These are phyloP conservation scores for Zapornia atra DNA, from an alignment of 2,113 vertebrate genomes.

Conservation along the genomic window DNA sequence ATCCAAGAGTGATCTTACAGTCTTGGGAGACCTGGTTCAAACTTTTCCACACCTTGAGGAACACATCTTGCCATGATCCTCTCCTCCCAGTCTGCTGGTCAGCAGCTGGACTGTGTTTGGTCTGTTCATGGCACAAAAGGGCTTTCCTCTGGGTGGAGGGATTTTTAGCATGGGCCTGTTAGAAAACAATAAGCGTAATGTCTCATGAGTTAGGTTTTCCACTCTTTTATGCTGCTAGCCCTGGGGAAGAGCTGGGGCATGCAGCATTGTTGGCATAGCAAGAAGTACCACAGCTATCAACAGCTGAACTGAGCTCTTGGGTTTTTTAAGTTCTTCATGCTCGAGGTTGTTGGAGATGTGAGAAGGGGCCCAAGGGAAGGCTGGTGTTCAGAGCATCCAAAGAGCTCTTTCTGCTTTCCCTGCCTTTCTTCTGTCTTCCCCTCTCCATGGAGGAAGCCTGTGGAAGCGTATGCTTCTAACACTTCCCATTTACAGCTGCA, in stretches of 20 bases:
- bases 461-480: not conserved
- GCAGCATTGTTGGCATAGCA: not conserved
- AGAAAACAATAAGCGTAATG: not conserved
- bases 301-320: not conserved
- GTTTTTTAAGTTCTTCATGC: not conserved
- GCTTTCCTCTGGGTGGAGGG: not conserved
- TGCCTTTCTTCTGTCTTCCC: not conserved
- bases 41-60: not conserved
- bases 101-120: not conserved
- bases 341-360: not conserved
- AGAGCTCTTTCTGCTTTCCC: constrained; percentile 5
- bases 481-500: not conserved
- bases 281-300: not conserved
- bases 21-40: not conserved
- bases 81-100: not conserved
- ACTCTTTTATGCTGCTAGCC: not conserved
- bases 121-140: not conserved
- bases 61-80: not conserved
- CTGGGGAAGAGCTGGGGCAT: not conserved
- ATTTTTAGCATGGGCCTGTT: not conserved
- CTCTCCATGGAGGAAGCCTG: not conserved
- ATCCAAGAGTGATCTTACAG: not conserved
- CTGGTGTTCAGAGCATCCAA: not conserved
- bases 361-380: not conserved
- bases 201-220: not conserved